These are phyloP conservation scores for Bellardia pandia DNA, from an alignment of 2,888 invertebrate species.

Conservation along the genomic window DNA sequence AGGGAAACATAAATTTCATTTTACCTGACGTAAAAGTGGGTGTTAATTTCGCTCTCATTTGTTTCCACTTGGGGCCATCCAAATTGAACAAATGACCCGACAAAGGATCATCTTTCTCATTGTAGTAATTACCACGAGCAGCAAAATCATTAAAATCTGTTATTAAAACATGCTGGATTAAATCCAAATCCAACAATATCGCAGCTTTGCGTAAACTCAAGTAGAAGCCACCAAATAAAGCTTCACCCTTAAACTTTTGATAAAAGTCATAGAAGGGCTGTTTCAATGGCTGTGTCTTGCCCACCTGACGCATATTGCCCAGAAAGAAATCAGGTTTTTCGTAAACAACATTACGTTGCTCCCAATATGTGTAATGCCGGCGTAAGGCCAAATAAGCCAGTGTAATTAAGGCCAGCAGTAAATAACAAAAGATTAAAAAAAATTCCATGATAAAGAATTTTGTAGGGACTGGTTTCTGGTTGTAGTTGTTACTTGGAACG, in stretches of 20 bases:
- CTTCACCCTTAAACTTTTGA: slow-evolving; percentile 76
- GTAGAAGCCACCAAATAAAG: slow-evolving; percentile 79
- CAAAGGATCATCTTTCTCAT: slow-evolving; percentile 82
- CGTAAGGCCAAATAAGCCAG: slow-evolving; percentile 60
- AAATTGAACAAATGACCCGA: slow-evolving; percentile 82
- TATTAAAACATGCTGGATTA: slow-evolving; percentile 81
- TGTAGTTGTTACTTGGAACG: background rate
- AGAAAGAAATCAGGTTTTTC: slow-evolving; percentile 76
- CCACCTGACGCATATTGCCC: slow-evolving; percentile 77
- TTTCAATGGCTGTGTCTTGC: slow-evolving; percentile 75
- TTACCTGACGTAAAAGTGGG: slow-evolving; percentile 85
- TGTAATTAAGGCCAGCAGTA: slow-evolving; percentile 57
- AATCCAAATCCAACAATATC: slow-evolving; percentile 79
- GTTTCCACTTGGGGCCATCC: slow-evolving; percentile 84
- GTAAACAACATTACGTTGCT: slow-evolving; percentile 76
- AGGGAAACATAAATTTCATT: slow-evolving; percentile 85
- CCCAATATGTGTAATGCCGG: slow-evolving; percentile 76
- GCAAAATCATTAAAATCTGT: slow-evolving; percentile 83
- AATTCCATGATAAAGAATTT: slow-evolving; percentile 41
- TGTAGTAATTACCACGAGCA: slow-evolving; percentile 81
- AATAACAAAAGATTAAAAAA: slow-evolving; percentile 54
- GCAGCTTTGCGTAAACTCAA: slow-evolving; percentile 77
- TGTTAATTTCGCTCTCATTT: slow-evolving; percentile 84
- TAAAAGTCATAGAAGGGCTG: slow-evolving; percentile 78
- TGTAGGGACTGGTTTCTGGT: background rate